These are phyloP conservation scores for Todiramphus chloris DNA, from an alignment of 2,113 vertebrate genomes.

Conservation along the genomic window DNA sequence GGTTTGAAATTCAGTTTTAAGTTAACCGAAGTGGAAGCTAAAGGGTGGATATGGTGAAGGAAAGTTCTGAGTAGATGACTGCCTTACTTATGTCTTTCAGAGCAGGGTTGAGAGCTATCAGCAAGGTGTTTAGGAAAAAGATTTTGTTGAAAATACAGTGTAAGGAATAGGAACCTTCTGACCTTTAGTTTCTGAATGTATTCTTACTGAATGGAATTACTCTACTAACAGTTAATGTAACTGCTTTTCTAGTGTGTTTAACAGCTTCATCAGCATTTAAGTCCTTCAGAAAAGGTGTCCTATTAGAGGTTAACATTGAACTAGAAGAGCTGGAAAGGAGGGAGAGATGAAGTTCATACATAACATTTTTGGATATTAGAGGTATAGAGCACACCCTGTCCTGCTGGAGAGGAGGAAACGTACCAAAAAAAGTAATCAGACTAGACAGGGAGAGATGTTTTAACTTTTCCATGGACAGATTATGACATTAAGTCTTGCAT, in stretches of 20 bases:
- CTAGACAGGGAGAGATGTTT: neutral
- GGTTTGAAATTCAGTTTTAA: neutral
- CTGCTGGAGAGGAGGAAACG: neutral
- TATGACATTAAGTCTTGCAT: neutral
- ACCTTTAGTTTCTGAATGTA: neutral
- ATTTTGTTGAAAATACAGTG: neutral
- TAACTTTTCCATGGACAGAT: neutral
- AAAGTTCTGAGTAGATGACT: no score
- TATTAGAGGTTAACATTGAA: neutral
- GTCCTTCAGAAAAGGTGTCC: neutral
- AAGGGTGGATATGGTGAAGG: neutral
- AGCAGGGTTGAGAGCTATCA: neutral
- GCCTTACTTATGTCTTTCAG: neutral
- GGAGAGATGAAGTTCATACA: neutral
- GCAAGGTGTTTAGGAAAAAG: neutral
- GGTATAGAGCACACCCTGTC: neutral
- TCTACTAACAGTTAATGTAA: neutral
- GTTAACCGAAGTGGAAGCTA: neutral
- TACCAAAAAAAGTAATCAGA: neutral
- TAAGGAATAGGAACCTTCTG: neutral
- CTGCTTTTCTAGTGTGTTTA: neutral
- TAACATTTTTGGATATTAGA: neutral
- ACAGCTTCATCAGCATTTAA: neutral
- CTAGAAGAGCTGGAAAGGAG: neutral
- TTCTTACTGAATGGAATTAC: neutral